These are phyloP conservation scores for Fissipunctia ypsillon DNA, from an alignment of 2,888 invertebrate genomes.

Conservation along the genomic window DNA sequence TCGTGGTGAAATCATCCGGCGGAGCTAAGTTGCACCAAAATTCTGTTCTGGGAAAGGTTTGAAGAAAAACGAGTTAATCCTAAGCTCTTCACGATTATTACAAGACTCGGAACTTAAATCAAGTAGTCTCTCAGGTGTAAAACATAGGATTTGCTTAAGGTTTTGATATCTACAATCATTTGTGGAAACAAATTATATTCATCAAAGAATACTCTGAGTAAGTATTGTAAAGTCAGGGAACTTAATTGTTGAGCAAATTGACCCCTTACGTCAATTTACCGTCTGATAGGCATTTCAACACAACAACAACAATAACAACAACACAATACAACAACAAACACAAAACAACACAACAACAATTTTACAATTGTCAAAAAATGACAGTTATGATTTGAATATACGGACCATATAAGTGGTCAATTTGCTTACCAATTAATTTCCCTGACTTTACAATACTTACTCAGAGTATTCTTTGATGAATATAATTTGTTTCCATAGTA, in stretches of 20 bases:
- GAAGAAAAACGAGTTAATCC: slow-evolving; percentile 25
- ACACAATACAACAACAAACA: no score
- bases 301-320: no score
- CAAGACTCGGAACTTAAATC: slow-evolving; percentile 21
- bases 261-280: not conserved
- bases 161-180: not conserved
- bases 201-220: no score
- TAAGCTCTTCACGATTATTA: slow-evolving; percentile 32
- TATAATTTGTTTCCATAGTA: not conserved
- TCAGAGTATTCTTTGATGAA: no score
- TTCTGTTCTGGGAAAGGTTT: slow-evolving; percentile 24
- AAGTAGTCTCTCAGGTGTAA: slow-evolving; percentile 3
- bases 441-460: no score
- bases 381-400: not conserved
- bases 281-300: not conserved
- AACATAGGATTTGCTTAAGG: slow-evolving; percentile 4
- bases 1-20: not conserved
- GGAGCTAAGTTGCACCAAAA: slow-evolving; percentile 16
- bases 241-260: not conserved
- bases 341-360: no score
- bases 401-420: not conserved
- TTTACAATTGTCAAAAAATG: not conserved
- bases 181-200: no score
- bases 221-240: not conserved
- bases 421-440: no score